Conservation (phyloP, 2,888 invertebrate genomes). For the Schizaphis graminum region DNA sequence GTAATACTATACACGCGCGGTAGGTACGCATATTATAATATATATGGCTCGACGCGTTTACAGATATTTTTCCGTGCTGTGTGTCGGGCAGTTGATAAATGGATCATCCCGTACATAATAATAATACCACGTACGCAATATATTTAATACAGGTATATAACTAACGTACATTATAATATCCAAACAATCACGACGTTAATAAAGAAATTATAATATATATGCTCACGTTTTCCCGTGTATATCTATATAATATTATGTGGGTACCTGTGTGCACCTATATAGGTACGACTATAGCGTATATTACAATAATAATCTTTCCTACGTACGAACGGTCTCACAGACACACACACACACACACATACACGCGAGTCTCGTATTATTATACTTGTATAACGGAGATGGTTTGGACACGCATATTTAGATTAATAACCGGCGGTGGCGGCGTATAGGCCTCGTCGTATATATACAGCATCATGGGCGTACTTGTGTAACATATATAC, state of each 20-base stretch:
- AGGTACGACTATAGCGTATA: background rate
- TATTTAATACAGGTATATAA: background rate
- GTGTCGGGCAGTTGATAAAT: background rate
- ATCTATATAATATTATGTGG: background rate
- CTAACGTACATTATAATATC: background rate
- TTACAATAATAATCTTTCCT: background rate
- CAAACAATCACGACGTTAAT: constrained; percentile 41
- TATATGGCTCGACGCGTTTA: background rate
- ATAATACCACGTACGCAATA: background rate
- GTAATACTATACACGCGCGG: no score
- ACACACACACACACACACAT: background rate
- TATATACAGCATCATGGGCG: constrained; percentile 48
- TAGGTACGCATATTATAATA: no score
- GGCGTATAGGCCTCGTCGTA: background rate
- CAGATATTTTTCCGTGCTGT: background rate
- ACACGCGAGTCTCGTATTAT: background rate
- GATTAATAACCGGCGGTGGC: constrained; percentile 44
- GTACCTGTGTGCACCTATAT: background rate
- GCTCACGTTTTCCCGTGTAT: background rate
- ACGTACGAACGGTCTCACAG: background rate
- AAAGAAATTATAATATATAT: constrained; percentile 61
- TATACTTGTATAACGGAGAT: background rate
- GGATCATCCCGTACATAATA: background rate
- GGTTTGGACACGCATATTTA: constrained; percentile 50
- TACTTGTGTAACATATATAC: background rate